These are phyloP conservation scores for Bostrychus sinensis DNA, from an alignment of 2,113 vertebrate species.

Conservation along the genomic window DNA sequence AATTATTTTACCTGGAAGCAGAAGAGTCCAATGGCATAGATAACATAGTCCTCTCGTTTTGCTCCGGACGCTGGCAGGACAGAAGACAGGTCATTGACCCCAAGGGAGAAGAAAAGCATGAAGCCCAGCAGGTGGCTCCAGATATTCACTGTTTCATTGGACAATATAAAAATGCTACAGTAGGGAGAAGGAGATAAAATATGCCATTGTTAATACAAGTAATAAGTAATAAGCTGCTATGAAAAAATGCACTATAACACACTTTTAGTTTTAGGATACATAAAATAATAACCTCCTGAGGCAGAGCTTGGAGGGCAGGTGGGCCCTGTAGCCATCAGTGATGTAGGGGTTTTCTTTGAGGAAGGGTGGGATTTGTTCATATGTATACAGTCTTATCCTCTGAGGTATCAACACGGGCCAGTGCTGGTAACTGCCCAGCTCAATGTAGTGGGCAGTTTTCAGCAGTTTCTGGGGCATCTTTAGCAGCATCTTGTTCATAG, in stretches of 20 bases:
- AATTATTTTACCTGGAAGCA: slow-evolving; percentile 91
- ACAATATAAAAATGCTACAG: slow-evolving; percentile 92
- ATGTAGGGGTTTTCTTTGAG: slow-evolving; percentile 97
- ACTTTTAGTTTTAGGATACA: too few relatives aligned
- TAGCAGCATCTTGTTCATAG: slow-evolving; percentile 58
- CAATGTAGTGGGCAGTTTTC: slow-evolving; percentile 91
- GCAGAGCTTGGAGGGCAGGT: slow-evolving; percentile 92
- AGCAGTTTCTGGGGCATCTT: slow-evolving; percentile 91
- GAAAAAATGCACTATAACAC: background rate
- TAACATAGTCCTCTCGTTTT: slow-evolving; percentile 93
- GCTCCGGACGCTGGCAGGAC: slow-evolving; percentile 90
- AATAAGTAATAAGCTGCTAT: background rate
- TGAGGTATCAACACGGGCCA: slow-evolving; percentile 94
- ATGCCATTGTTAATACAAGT: background rate
- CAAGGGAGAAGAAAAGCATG: slow-evolving; percentile 90
- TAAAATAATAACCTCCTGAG: slow-evolving; percentile 85
- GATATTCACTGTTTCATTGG: slow-evolving; percentile 97
- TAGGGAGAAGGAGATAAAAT: background rate
- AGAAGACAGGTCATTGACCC: slow-evolving; percentile 88
- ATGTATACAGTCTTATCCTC: slow-evolving; percentile 94
- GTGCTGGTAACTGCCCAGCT: slow-evolving; percentile 93
- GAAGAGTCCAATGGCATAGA: slow-evolving; percentile 94
- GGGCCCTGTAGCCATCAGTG: slow-evolving; percentile 96
- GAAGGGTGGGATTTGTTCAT: slow-evolving; percentile 94
- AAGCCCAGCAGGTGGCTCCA: slow-evolving; percentile 98